Base-by-base conservation (phyloP, 2,888 invertebrate genomes). In the Andrena minutula region DNA sequence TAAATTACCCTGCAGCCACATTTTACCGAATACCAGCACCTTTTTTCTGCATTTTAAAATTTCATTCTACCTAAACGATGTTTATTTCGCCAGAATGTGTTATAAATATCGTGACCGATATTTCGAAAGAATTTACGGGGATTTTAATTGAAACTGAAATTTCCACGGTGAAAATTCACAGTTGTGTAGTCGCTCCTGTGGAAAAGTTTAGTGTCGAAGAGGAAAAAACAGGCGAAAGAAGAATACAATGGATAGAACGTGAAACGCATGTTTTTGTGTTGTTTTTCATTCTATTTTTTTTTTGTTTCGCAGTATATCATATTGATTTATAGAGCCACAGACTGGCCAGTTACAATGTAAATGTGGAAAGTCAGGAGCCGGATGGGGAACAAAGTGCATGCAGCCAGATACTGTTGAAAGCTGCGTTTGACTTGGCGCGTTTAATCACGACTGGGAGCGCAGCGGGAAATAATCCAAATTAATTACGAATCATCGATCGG, bases 251-350 rank as follows among this genome's bases (percentile, higher is more conserved):
- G 47, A 7, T 16, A 26, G 47, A 35, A 20, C 1, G 12, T 8
- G 8, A 47, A 41, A 49, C 23, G 12, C n/a, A 7, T 20, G 58
- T 30, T 65, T 23, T 56, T 7, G 32, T 35, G n/a, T 23, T 68
- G 8, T 41, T 10, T 2, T 30, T 2, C 26, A 16, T 23, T 32
- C 20, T 63, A n/a, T n/a, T 58, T 74, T 41, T 28, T 66, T 56
- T 12, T 4, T 23, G 20, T 30, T 28, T 28, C 16, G 23, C 61
- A n/a, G 66, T 72, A 30, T 20, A 35, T 56, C 56, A 26, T 80
- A 74, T 75, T 74, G 74, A 81, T 81, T 81, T 69, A 81, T 74
- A 58, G 51, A 60, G 20, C 69, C 64, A 16, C 49, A 20, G 20
- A 28, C 2, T 30, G 30, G 12, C 60, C 49, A 5, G 30, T 56